phyloP scores from a whole-genome alignment of 2,797 vertebrate species.

The Halcyon smyrnensis region DNA sequence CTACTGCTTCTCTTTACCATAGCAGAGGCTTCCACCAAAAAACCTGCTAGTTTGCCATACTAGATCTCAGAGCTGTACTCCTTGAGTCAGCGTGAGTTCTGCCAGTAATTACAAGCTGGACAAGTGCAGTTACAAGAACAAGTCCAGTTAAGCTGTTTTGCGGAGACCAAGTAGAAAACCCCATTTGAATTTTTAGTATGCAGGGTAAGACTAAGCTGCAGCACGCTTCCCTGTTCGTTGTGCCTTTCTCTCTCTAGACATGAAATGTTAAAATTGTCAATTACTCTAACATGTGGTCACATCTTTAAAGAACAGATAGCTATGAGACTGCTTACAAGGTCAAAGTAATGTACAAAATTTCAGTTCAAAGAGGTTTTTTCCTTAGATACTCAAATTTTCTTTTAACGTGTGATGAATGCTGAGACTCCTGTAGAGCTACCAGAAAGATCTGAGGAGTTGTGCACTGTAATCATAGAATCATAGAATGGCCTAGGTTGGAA shows the following conservation, averaged over 20 bases:
- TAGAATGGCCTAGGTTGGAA: too few species aligned
- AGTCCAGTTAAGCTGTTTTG: background rate
- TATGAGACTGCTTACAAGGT: background rate
- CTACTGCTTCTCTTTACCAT: background rate
- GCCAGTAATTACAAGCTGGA: background rate
- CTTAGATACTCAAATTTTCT: background rate
- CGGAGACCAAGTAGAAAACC: background rate
- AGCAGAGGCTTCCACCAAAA: background rate
- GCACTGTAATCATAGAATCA: background rate
- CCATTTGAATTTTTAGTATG: background rate
- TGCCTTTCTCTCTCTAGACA: background rate
- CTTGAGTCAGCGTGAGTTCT: background rate
- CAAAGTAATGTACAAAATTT: background rate
- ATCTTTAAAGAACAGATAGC: background rate
- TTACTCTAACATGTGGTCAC: rapidly evolving
- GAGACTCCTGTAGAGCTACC: background rate
- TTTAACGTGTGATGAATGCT: background rate
- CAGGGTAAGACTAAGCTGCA: background rate
- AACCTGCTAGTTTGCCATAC: background rate
- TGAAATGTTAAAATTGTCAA: background rate
- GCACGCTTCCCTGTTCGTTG: background rate
- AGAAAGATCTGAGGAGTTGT: background rate
- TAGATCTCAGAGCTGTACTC: background rate
- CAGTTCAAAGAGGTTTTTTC: background rate
- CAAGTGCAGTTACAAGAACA: background rate